These are phyloP conservation scores for Cassiopea andromeda DNA, from an alignment of 30 jellyfish, hydroid and myxozoan genomes.

Conservation along the genomic window DNA sequence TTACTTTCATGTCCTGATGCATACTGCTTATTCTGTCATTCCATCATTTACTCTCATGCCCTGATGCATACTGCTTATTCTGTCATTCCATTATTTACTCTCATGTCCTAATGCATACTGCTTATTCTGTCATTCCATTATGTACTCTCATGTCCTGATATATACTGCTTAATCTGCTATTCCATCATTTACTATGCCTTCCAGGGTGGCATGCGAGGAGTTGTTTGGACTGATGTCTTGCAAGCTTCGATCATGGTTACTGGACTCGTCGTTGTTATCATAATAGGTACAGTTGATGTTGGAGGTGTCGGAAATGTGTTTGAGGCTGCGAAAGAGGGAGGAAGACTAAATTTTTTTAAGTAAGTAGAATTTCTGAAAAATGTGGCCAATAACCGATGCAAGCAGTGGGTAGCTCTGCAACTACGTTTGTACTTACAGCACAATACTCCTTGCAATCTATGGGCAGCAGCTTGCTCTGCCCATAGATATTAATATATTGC, in stretches of 20 bases:
- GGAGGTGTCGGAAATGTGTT: constrained; percentile 70
- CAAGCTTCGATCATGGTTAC: constrained; percentile 65
- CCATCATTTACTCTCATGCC: no score
- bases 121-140: no score
- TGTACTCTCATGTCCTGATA: no score
- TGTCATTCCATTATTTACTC: no score
- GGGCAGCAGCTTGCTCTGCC: neutral
- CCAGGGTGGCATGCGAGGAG: constrained; percentile 92
- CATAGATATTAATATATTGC: no score
- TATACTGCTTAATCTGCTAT: no score
- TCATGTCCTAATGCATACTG: no score
- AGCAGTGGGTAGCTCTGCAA: neutral
- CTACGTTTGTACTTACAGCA: neutral
- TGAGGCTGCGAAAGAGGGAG: constrained; percentile 63
- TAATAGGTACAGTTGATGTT: constrained; percentile 68
- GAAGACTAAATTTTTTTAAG: constrained; percentile 58
- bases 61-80: no score
- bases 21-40: no score
- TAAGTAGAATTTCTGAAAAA: neutral
- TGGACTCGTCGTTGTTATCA: constrained; percentile 63
- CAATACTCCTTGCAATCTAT: neutral
- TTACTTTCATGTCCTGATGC: no score
- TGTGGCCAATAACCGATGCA: neutral
- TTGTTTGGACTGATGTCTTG: constrained; percentile 88
- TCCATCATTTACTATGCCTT: neutral